phyloP scores from a whole-genome alignment of 2,113 vertebrate genomes.

The Ceyx cyanopectus region DNA sequence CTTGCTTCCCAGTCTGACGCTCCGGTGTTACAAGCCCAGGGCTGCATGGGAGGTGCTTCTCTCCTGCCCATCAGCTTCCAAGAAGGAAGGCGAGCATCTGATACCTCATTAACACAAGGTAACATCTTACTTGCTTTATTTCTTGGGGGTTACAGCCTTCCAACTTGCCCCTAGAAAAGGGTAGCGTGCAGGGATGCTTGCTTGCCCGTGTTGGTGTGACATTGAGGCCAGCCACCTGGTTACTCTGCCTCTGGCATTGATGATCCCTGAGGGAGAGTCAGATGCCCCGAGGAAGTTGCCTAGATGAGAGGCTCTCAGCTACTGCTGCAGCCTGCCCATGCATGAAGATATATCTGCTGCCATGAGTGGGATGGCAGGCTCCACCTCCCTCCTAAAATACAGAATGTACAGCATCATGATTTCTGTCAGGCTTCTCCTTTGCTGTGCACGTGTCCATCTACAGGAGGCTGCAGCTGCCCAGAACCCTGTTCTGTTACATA shows the following conservation, averaged over 20 bases:
- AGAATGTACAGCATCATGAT: neutral
- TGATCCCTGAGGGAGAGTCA: neutral
- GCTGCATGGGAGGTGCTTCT: constrained; percentile 81
- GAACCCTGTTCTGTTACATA: neutral
- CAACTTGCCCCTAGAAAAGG: neutral
- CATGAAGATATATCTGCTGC: neutral
- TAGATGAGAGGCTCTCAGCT: neutral
- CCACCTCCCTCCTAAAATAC: neutral
- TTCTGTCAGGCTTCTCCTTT: neutral
- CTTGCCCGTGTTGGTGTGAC: neutral
- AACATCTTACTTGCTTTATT: constrained; percentile 1
- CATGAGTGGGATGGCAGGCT: neutral
- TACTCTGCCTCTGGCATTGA: neutral
- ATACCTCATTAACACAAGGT: constrained; percentile 98
- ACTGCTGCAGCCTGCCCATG: neutral
- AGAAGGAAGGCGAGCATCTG: constrained; percentile 95
- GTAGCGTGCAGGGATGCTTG: neutral
- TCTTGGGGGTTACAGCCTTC: neutral
- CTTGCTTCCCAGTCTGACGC: constrained; percentile 85
- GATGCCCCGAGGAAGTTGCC: neutral
- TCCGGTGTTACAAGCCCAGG: constrained; percentile 86
- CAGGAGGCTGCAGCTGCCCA: neutral
- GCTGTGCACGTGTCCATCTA: neutral
- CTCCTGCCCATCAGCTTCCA: constrained; percentile 87
- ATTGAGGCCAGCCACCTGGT: neutral